Evolutionary conservation across 2,888 invertebrate genomes (phyloP).

Genomic region (Polyommatus iphigenia): DNA sequence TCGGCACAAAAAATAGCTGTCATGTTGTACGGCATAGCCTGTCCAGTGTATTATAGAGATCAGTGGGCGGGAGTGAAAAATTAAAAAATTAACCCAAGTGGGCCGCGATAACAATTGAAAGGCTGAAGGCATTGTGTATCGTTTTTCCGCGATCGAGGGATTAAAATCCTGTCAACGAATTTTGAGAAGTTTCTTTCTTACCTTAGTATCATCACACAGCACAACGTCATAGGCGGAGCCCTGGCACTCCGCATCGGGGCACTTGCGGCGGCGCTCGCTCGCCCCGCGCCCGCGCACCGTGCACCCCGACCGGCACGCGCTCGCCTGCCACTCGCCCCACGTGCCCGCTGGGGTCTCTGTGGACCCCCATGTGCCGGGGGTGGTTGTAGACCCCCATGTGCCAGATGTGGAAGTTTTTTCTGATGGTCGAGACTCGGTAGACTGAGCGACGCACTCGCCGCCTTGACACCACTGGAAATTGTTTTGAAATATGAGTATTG

Average conservation of each 20-base stretch:
- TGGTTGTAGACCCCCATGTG: background rate
- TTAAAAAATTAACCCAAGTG: too few species aligned
- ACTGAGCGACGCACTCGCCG: slow-evolving; percentile 80
- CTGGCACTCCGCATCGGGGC: slow-evolving; percentile 80
- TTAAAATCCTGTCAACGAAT: too few species aligned
- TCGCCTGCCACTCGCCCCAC: slow-evolving; percentile 84
- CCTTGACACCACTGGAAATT: slow-evolving; percentile 87
- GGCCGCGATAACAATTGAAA: too few species aligned
- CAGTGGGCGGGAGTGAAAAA: too few species aligned
- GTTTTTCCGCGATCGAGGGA: too few species aligned
- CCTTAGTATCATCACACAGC: slow-evolving; percentile 84
- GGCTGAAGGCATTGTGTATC: too few species aligned
- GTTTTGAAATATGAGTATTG: slow-evolving; percentile 39
- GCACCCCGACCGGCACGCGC: slow-evolving; percentile 84
- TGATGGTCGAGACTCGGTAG: slow-evolving; percentile 6
- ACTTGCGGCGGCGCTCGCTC: slow-evolving; percentile 78
- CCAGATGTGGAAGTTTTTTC: slow-evolving; percentile 34
- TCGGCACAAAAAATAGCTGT: too few species aligned
- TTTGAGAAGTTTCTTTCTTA: slow-evolving; percentile 46
- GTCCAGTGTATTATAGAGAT: too few species aligned
- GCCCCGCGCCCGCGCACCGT: slow-evolving; percentile 82
- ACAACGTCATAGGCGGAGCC: slow-evolving; percentile 83
- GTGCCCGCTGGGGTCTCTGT: slow-evolving; percentile 57
- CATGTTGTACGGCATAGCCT: too few species aligned
- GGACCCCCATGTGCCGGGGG: background rate